Evolutionary conservation across 2,113 vertebrate species (phyloP).

Genomic region (Sialia sialis): DNA sequence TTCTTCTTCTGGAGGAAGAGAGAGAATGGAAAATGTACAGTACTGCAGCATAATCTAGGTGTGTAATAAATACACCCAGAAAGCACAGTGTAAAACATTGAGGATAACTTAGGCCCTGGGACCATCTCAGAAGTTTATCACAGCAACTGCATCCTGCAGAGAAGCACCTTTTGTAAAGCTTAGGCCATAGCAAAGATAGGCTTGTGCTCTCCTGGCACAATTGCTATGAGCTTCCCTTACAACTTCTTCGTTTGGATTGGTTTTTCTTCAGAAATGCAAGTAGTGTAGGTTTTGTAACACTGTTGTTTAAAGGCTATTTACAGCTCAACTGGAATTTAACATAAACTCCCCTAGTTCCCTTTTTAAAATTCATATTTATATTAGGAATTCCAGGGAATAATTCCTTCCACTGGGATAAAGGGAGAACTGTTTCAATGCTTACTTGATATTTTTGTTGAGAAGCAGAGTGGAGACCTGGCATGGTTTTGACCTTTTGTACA

Average conservation of each 20-base stretch:
- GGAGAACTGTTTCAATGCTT: not conserved
- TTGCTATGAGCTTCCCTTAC: not conserved
- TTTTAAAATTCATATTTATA: conserved; percentile 13
- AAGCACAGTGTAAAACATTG: conserved; percentile 63
- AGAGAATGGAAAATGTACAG: not conserved
- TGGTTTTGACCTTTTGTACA: not conserved
- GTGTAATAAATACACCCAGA: not conserved
- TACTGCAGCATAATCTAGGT: not conserved
- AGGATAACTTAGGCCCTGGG: not conserved
- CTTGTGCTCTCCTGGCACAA: conserved; percentile 26
- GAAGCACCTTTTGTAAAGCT: conserved; percentile 46
- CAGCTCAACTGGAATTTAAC: conserved; percentile 19
- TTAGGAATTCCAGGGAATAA: not conserved
- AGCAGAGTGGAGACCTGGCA: conserved; percentile 8
- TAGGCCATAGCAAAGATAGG: conserved; percentile 1
- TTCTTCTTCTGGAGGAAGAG: conserved; percentile 35
- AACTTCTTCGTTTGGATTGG: not conserved
- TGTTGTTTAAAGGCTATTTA: not conserved
- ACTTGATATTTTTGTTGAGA: not conserved
- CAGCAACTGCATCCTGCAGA: conserved; percentile 17
- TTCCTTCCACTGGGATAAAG: conserved; percentile 7
- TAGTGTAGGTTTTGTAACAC: not conserved
- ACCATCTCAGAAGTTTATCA: conserved; percentile 30
- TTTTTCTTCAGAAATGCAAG: not conserved
- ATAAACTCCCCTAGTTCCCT: not conserved